phyloP scores from a whole-genome alignment of 2,888 invertebrate species.

The Halictus ligatus region DNA sequence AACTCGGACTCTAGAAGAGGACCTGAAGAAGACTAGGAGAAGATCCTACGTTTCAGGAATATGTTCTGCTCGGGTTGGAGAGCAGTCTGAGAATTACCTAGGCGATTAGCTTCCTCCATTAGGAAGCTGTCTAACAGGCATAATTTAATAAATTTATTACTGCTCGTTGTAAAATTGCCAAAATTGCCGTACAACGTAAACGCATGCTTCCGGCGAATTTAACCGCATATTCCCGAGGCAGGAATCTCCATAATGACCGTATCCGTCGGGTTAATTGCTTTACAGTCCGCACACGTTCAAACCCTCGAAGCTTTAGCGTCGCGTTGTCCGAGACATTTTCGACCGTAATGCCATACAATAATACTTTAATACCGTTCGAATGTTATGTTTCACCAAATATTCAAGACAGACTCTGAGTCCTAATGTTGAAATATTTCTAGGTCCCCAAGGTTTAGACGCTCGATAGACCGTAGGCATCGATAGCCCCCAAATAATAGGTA shows the following conservation, averaged over 20 bases:
- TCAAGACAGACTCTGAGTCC: background rate
- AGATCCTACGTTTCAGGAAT: background rate
- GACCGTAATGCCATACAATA: background rate
- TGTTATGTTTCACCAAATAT: background rate
- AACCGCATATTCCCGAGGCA: constrained; percentile 10
- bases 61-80: background rate
- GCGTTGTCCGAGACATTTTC: background rate
- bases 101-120: background rate
- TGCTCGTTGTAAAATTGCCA: background rate
- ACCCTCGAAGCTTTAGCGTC: background rate
- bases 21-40: background rate
- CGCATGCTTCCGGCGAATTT: background rate
- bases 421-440: background rate
- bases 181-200: background rate
- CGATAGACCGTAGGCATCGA: background rate
- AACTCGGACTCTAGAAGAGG: background rate
- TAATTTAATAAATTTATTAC: constrained; percentile 3
- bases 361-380: background rate
- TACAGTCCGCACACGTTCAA: background rate
- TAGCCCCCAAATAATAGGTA: background rate
- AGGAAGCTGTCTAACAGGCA: background rate
- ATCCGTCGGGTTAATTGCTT: constrained; percentile 10
- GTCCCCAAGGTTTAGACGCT: background rate
- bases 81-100: background rate
- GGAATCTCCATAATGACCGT: constrained; percentile 10